A percentile compares a stretch with the other conserved stretches of the same genome.
Evolutionary conservation across 2,113 vertebrate genomes (phyloP).

Genomic region (Pedionomus torquatus): DNA sequence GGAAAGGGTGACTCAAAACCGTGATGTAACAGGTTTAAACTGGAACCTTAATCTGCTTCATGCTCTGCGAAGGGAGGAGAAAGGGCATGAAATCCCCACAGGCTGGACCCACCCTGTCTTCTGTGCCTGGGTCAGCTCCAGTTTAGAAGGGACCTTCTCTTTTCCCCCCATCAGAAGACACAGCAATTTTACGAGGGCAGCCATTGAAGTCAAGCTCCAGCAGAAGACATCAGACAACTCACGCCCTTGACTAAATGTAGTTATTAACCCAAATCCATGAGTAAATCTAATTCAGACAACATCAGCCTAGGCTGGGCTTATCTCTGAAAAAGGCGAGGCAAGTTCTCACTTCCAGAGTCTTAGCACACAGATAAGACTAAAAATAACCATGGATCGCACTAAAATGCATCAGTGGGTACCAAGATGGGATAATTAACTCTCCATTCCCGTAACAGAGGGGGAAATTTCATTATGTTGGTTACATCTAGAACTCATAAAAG

Average conservation of each 20-base stretch:
- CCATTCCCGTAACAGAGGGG: not conserved
- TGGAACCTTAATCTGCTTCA: not conserved
- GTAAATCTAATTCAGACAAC: not conserved
- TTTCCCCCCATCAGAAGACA: not conserved
- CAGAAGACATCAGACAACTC: not conserved
- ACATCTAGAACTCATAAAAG: not conserved
- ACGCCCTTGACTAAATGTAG: rapidly evolving
- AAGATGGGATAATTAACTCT: not conserved
- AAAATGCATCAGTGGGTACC: not conserved
- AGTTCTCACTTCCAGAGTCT: not conserved
- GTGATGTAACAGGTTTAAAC: conserved; percentile 23
- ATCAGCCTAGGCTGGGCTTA: not conserved
- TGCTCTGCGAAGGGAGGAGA: not conserved
- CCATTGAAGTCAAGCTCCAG: not conserved
- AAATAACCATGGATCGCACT: rapidly evolving
- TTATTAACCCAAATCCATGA: not conserved
- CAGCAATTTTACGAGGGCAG: not conserved
- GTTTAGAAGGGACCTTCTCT: not conserved
- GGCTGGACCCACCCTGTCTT: not conserved
- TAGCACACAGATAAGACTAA: not conserved
- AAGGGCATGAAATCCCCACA: not conserved
- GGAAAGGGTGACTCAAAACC: conserved; percentile 29
- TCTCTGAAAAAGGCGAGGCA: not conserved
- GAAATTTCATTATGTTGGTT: not conserved
- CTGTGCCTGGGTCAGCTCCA: not conserved